Conservation (phyloP, 1,140 invertebrate genomes). For the Carposina sasakii region DNA sequence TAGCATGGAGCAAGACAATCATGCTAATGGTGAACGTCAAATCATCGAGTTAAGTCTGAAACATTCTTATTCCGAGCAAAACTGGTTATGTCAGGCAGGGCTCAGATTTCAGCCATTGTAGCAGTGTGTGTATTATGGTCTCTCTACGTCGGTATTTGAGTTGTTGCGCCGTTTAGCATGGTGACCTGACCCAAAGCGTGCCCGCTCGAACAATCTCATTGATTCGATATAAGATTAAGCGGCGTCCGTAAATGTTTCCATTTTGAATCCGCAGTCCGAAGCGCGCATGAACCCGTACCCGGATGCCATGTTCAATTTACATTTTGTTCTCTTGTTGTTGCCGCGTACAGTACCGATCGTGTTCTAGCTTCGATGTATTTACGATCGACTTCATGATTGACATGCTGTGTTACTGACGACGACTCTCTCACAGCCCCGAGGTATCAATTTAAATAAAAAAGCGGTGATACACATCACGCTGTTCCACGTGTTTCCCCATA, state of each 20-base stretch:
- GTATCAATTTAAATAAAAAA: slow-evolving; percentile 16
- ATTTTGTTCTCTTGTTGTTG: slow-evolving; percentile 44
- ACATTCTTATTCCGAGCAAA: slow-evolving; percentile 18
- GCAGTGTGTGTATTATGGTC: too few relatives aligned
- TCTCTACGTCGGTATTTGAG: slow-evolving; percentile 24
- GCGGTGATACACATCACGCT: slow-evolving; percentile 15
- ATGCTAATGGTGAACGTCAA: slow-evolving; percentile 26
- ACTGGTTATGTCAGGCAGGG: slow-evolving; percentile 16
- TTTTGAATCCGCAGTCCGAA: slow-evolving; percentile 45
- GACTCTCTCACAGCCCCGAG: slow-evolving; percentile 5
- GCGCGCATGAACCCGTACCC: slow-evolving; percentile 50
- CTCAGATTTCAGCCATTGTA: too few relatives aligned
- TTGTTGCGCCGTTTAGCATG: slow-evolving; percentile 49
- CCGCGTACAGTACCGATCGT: slow-evolving; percentile 33
- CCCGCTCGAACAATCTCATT: slow-evolving; percentile 41
- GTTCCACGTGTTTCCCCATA: slow-evolving; percentile 42
- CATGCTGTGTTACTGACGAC: slow-evolving; percentile 10
- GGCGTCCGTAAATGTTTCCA: slow-evolving; percentile 49
- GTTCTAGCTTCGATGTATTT: slow-evolving; percentile 27
- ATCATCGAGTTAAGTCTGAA: slow-evolving; percentile 15
- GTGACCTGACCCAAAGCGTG: slow-evolving; percentile 40
- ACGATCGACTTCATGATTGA: slow-evolving; percentile 35
- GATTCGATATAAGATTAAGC: slow-evolving; percentile 54
- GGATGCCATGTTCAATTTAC: slow-evolving; percentile 56
- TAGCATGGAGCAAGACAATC: slow-evolving; percentile 20